phyloP scores from a whole-genome alignment of 92 coral and sea anemone species.

The Palythoa grandiflora region DNA sequence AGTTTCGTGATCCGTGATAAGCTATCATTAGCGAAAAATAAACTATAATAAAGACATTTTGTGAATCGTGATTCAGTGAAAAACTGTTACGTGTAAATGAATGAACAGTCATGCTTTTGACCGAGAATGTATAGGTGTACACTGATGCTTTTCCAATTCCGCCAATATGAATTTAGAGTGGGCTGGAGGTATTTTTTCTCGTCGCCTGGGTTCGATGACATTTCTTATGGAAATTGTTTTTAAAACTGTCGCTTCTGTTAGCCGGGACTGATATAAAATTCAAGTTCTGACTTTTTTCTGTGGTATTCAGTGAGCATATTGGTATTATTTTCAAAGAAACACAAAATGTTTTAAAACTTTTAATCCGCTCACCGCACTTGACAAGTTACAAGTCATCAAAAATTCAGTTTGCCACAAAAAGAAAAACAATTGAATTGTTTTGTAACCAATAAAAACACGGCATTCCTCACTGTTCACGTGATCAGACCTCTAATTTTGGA shows the following conservation, averaged over 20 bases:
- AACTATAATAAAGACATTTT: too few relatives aligned
- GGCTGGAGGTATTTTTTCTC: not conserved
- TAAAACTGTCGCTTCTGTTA: not conserved
- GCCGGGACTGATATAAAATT: not conserved
- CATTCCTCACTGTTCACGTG: slow-evolving; percentile 93
- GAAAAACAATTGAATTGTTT: slow-evolving; percentile 18
- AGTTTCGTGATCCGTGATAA: too few relatives aligned
- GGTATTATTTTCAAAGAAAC: not conserved
- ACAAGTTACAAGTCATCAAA: slow-evolving; percentile 9
- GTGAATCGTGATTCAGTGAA: too few relatives aligned
- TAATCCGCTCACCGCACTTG: not conserved
- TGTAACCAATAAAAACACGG: slow-evolving; percentile 59
- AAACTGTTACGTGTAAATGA: too few relatives aligned
- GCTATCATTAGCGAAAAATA: too few relatives aligned
- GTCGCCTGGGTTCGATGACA: not conserved
- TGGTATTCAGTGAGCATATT: not conserved
- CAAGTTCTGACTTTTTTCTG: not conserved
- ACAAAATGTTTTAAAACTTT: not conserved
- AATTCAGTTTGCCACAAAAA: slow-evolving; percentile 55
- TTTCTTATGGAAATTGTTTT: not conserved
- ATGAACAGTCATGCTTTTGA: too few relatives aligned
- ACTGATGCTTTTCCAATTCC: not conserved
- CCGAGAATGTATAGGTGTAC: too few relatives aligned
- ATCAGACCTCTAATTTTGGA: slow-evolving; percentile 64
- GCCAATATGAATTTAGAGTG: not conserved